Conservation (phyloP, 2,797 vertebrate genomes). For the Rhinichthys osculus region DNA sequence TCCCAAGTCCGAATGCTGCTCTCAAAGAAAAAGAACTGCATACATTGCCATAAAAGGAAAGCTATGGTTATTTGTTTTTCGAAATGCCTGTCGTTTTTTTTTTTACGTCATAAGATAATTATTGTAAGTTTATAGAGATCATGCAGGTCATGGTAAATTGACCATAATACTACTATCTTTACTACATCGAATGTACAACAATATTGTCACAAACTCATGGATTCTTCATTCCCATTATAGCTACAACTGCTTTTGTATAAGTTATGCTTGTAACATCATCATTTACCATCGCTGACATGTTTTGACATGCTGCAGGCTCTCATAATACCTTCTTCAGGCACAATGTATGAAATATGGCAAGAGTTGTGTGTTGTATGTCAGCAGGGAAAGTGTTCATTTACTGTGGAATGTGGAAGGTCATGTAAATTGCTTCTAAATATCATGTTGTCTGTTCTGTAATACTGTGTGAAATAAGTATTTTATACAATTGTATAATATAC, state of each 20-base stretch:
- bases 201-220: not conserved
- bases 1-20: conserved; percentile 2
- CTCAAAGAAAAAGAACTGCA: not conserved
- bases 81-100: not conserved
- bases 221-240: not conserved
- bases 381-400: not conserved
- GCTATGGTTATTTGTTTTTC: not conserved
- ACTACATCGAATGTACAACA: not conserved
- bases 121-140: not conserved
- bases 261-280: not conserved
- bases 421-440: not conserved
- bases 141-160: not conserved
- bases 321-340: conserved; percentile 4
- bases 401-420: not conserved
- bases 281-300: conserved; percentile 19
- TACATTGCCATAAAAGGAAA: conserved; percentile 34
- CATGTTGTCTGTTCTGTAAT: not conserved
- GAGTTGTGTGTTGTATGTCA: conserved; percentile 7
- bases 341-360: not conserved
- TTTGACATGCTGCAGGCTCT: conserved; percentile 16
- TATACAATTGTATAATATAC: not conserved
- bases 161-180: not conserved
- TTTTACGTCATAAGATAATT: not conserved
- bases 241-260: not conserved
- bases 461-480: not conserved